phyloP scores from a whole-genome alignment of 2,888 invertebrate genomes.

The Apeira syringaria region DNA sequence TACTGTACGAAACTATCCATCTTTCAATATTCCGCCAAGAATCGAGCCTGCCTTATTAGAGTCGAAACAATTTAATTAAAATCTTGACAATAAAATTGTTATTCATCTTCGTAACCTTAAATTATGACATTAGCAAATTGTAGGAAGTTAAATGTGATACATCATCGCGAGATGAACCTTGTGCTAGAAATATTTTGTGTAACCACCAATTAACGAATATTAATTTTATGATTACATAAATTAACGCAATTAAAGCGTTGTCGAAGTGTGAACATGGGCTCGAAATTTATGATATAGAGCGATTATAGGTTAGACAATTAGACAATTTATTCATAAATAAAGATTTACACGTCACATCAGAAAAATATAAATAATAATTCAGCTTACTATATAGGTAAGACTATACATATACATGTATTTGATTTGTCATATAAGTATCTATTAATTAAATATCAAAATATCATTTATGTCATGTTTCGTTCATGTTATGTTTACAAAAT shows the following conservation, averaged over 20 bases:
- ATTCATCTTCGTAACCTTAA: slow-evolving; percentile 10
- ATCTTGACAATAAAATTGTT: slow-evolving; percentile 13
- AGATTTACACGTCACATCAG: too few relatives aligned
- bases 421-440: too few relatives aligned
- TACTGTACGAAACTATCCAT: too few relatives aligned
- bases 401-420: too few relatives aligned
- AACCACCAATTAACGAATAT: not conserved
- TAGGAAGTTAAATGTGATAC: slow-evolving; percentile 12
- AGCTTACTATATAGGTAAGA: too few relatives aligned
- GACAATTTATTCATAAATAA: too few relatives aligned
- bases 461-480: too few relatives aligned
- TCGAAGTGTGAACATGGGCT: not conserved
- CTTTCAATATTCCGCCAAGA: not conserved
- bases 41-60: slow-evolving; percentile 8
- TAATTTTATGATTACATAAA: not conserved
- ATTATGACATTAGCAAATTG: slow-evolving; percentile 16
- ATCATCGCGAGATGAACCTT: slow-evolving; percentile 8
- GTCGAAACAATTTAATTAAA: slow-evolving; percentile 14
- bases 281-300: not conserved
- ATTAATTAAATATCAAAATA: too few relatives aligned
- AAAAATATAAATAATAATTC: too few relatives aligned
- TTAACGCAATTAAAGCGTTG: not conserved
- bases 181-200: slow-evolving; percentile 3
- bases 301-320: too few relatives aligned
- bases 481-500: too few relatives aligned